phyloP scores from a whole-genome alignment of 1,140 invertebrate genomes.

The Anastrepha obliqua region DNA sequence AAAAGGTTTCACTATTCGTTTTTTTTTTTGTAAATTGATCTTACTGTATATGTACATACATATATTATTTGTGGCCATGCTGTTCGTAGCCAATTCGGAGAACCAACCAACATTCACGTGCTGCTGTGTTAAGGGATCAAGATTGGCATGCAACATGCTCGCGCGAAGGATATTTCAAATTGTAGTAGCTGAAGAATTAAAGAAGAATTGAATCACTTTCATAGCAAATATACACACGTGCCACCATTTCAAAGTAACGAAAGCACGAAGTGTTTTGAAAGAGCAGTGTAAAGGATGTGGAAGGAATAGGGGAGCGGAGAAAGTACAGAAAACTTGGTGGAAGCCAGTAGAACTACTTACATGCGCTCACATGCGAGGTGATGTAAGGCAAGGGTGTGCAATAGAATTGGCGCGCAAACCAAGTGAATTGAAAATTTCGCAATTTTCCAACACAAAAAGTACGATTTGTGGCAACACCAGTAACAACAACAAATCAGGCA shows the following conservation, averaged over 20 bases:
- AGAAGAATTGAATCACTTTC: constrained; percentile 23
- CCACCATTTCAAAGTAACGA: background rate
- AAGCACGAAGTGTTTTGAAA: background rate
- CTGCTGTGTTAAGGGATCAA: background rate
- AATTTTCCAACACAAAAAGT: constrained; percentile 1
- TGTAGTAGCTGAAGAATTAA: background rate
- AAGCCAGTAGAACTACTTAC: background rate
- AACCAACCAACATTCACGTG: background rate
- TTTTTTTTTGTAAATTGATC: no score
- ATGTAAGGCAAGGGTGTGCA: background rate
- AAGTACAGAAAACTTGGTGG: background rate
- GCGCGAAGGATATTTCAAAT: background rate
- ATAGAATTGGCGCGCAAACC: background rate
- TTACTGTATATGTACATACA: no score
- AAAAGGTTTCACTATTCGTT: no score
- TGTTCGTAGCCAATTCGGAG: no score
- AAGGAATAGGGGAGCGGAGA: background rate
- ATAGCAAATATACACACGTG: background rate
- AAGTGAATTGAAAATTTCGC: constrained; percentile 26
- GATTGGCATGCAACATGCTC: constrained; percentile 7
- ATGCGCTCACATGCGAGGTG: background rate
- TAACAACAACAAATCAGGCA: background rate
- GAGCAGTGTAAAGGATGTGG: background rate
- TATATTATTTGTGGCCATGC: no score
- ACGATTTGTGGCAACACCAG: background rate